Base-by-base conservation (phyloP, 2,797 vertebrate genomes). In the Novumbra hubbsi region DNA sequence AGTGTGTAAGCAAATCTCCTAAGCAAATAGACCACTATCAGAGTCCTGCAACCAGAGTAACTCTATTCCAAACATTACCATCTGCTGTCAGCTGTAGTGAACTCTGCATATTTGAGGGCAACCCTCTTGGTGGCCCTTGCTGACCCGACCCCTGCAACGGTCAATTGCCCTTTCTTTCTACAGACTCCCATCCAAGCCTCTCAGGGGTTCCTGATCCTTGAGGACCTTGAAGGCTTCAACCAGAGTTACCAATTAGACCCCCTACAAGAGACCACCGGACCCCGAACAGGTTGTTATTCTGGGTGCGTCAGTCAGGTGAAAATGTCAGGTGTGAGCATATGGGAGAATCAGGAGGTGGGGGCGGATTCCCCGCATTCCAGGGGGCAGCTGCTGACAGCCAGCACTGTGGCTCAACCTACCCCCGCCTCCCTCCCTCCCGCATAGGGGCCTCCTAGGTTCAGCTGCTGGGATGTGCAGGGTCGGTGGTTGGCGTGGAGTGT, bases 361-460 rank as follows among this genome's bases (percentile, higher is more conserved):
- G 78, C 73, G 84, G 84, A 94, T 94, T 93, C 92, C 87, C 92
- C 74, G 88, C 83, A 93, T 94, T 91, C 92, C 91, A 76, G 82
- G 85, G 84, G 90, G 90, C 93, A 94, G 92, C 93, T 94, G 93
- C 85, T 92, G 92, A 94, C 90, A 93, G 90, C 68, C 73, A 77
- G 75, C 49, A 74, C 78, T 72, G 76, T 74, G 74, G 62, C 75
- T 41, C 66, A 55, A 71, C 63, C 63, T 73, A 63, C 60, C n/a
- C n/a, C 27, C 19, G 68, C 49, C 50, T 76, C 66, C 50, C 30
- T 30, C 28, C 41, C 24, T 28, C 49, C 55, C 5, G 7, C 3
- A 72, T 2, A 71, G n/a, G 81, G 88, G 86, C 87, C 87, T 87
- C 85, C 77, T 41, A 60, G 81, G 88, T 89, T 91, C 89, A 91